Evolutionary conservation across 1,140 invertebrate genomes (phyloP), one percentile per base, ranked within the genome.

Genomic region (Nephotettix cincticeps): DNA sequence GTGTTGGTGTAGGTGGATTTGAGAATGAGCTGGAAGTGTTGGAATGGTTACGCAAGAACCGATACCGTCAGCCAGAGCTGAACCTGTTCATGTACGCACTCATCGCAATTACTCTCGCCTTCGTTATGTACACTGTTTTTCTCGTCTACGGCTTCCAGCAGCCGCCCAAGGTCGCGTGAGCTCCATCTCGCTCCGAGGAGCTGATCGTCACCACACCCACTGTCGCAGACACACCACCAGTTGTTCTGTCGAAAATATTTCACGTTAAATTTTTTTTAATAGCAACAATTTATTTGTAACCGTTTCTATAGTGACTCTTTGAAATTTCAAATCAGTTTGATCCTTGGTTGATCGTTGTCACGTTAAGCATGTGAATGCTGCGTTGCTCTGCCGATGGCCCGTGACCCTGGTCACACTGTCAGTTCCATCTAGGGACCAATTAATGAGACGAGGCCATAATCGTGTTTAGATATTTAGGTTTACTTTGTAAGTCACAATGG

Each of bases 41-140:
- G 54, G 94, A 96, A 75, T 97, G 95, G 95, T 81, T 97, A 51
- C 87, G 93, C 72, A 96, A 96, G 81, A 97, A 97, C 81, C 87
- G 95, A 70, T 97, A 95, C 83, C 86, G 94, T 29, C 93, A 96
- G 77, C 94, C 95, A 0, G 95, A 98, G 81, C 81, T 98, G 19
- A 97, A 95, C 77, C 88, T 97, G 70, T 97, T 97, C 79, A 96
- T 97, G 94, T 97, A 96, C 79, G 93, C 92, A 65, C 84, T 97
- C 74, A 90, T 94, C 76, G 93, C 92, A 0, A 88, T 96, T 69
- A 90, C 91, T 61, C 82, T 94, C 72, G 89, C 92, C 27, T 97
- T 97, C 77, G 85, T 95, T 1, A 84, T 95, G 79, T 97, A 97
- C 80, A 97, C 95, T 0, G 88, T 92, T 13, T 96, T 97, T 80